Base-by-base conservation (phyloP, 2,113 vertebrate genomes). In the Vidua chalybeata region DNA sequence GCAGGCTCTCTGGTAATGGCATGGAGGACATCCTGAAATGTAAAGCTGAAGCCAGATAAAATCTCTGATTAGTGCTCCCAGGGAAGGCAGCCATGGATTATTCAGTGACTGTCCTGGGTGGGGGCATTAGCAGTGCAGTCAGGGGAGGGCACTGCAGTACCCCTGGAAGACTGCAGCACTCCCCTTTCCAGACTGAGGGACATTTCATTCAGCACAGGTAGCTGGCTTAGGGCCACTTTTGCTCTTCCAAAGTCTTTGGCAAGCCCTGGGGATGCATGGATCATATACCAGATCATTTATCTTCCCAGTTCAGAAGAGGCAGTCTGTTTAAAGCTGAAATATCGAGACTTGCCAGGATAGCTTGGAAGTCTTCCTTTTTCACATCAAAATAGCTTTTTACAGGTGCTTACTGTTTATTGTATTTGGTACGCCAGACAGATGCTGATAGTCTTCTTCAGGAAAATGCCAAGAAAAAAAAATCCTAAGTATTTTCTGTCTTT, bases 381-480 rank as follows among this genome's bases (percentile, higher is more conserved):
- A 33, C 61, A 81, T 37, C 41, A 58, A 49, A 83, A 86, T 39
- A 81, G 61, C 35, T 86, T 74, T 91, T 77, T 93, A 77, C 45
- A 87, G 85, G 83, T 96, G 56, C 56, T 93, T 93, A 52, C 26
- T 89, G 69, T 56, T 93, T 71, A 27, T 81, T 54, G 37, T 64
- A 10, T 74, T 79, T 3, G 1, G 45, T 88, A 67, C 0, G 0
- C 59, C 56, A 91, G 58, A 55, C 63, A 90, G 75, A 71, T 80
- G 79, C 84, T 86, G 43, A 90, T 85, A 80, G 68, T 85, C 64
- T 86, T 91, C 78, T 75, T 81, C 84, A 91, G 59, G 41, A 96
- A 93, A 91, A 95, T 61, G 63, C 82, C 85, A 93, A 56, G 23
- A 90, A 71, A 71, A 59, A 55, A 54, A 35, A 8, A 33, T 79